Percentiles rank a stretch among this genome's conserved stretches.
These are phyloP conservation scores for Forbesichthys agassizii DNA, from an alignment of 2,113 vertebrate genomes.

Conservation along the genomic window DNA sequence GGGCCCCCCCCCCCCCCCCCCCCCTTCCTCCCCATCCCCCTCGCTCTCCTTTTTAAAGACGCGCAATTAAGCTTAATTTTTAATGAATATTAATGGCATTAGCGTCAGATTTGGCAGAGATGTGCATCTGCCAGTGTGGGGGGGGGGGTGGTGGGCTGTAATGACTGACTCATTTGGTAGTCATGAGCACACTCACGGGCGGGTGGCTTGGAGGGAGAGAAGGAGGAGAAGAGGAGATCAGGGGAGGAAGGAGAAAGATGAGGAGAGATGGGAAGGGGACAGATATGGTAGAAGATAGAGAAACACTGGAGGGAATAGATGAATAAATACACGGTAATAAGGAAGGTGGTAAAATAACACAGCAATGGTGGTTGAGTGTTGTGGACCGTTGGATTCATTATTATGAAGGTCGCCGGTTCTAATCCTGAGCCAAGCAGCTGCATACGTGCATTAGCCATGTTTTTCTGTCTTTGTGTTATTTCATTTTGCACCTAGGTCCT, in stretches of 20 bases:
- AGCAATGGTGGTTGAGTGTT: no score
- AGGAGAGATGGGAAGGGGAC: conserved; percentile 1
- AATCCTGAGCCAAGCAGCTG: no score
- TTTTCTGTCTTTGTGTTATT: no score
- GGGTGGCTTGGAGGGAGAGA: conserved; percentile 20
- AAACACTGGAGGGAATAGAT: background rate
- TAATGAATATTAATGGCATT: conserved; percentile 85
- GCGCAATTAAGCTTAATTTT: conserved; percentile 82
- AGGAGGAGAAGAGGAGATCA: conserved; percentile 24
- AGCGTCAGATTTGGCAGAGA: conserved; percentile 76
- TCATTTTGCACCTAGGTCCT: no score
- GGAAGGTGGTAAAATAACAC: no score
- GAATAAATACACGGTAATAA: conserved; percentile 2
- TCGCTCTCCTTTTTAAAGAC: conserved; percentile 65
- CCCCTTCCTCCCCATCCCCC: no score
- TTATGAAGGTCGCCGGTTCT: no score
- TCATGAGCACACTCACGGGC: conserved; percentile 64
- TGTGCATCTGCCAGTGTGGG: conserved; percentile 75
- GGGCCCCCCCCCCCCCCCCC: no score
- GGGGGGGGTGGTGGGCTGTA: conserved; percentile 33
- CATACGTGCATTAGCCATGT: no score
- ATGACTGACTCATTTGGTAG: conserved; percentile 76
- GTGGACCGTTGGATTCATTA: background rate
- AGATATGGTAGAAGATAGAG: background rate
- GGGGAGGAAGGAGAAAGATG: background rate